phyloP scores from a whole-genome alignment of 2,888 invertebrate species.

The Pachliopta kotzebuea region DNA sequence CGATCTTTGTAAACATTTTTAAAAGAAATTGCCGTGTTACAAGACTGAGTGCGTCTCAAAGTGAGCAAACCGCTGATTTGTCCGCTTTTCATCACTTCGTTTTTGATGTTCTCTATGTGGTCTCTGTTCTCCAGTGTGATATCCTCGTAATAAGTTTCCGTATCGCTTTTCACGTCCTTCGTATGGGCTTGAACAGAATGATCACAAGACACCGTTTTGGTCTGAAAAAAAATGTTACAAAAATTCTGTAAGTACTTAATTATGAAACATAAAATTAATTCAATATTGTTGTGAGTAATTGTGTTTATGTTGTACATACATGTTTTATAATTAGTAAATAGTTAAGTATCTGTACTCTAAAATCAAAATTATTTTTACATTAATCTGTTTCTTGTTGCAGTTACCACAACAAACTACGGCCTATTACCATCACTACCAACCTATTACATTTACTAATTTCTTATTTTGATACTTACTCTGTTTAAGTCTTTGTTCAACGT shows the following conservation, averaged over 20 bases:
- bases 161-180: slow-evolving; percentile 1
- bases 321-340: too few relatives aligned
- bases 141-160: slow-evolving; percentile 9
- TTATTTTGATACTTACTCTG: not conserved
- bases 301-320: too few relatives aligned
- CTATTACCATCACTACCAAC: too few relatives aligned
- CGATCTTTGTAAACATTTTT: slow-evolving; percentile 39
- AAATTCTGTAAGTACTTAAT: too few relatives aligned
- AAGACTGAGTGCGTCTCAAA: slow-evolving; percentile 16
- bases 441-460: too few relatives aligned
- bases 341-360: too few relatives aligned
- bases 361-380: too few relatives aligned
- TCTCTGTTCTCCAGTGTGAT: not conserved
- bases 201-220: not conserved
- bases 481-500: not conserved
- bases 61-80: not conserved
- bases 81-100: slow-evolving; percentile 5
- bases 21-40: slow-evolving; percentile 23
- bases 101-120: slow-evolving; percentile 5
- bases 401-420: too few relatives aligned
- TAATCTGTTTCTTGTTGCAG: too few relatives aligned
- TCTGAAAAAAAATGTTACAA: too few relatives aligned
- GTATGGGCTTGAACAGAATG: slow-evolving; percentile 12
- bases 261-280: too few relatives aligned
- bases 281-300: too few relatives aligned